Conservation (phyloP, 92 coral and sea anemone species). For the Porites rus region DNA sequence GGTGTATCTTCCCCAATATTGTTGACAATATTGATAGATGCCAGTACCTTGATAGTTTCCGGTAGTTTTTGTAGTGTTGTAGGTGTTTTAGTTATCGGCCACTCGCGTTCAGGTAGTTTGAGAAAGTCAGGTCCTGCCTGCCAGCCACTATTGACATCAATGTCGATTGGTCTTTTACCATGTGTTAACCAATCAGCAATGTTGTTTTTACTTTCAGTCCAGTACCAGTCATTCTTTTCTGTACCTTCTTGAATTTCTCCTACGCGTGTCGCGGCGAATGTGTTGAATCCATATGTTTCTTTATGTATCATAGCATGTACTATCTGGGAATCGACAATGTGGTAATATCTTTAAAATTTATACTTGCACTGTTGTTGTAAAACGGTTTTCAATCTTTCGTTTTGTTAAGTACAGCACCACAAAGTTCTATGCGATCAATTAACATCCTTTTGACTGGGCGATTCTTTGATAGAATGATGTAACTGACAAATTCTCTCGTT, state of each 20-base stretch:
- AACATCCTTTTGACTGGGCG: slow-evolving; percentile 65
- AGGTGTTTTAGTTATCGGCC: slow-evolving; percentile 34
- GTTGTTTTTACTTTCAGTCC: slow-evolving; percentile 60
- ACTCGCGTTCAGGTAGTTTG: slow-evolving; percentile 32
- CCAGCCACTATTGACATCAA: slow-evolving; percentile 42
- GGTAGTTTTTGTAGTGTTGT: slow-evolving; percentile 25
- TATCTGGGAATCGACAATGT: slow-evolving; percentile 74
- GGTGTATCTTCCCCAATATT: slow-evolving; percentile 7
- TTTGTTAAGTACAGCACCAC: slow-evolving; percentile 60
- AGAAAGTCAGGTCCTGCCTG: slow-evolving; percentile 67
- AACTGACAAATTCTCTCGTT: slow-evolving; percentile 22
- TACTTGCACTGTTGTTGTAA: slow-evolving; percentile 56
- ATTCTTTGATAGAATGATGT: slow-evolving; percentile 45
- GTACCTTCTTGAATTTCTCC: slow-evolving; percentile 73
- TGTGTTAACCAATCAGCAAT: slow-evolving; percentile 69
- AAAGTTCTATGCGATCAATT: slow-evolving; percentile 60
- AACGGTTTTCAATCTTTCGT: slow-evolving; percentile 53
- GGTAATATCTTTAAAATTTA: slow-evolving; percentile 30
- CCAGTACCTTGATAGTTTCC: slow-evolving; percentile 23
- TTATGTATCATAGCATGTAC: slow-evolving; percentile 44
- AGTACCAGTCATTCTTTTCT: slow-evolving; percentile 57
- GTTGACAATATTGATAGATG: background rate
- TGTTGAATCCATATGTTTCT: slow-evolving; percentile 69
- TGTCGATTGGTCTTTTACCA: slow-evolving; percentile 56
- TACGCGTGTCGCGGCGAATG: slow-evolving; percentile 66